Percentiles rank a stretch among this genome's conserved stretches.
phyloP scores from a whole-genome alignment of 2,888 invertebrate species.

The Frankliniella intonsa region DNA sequence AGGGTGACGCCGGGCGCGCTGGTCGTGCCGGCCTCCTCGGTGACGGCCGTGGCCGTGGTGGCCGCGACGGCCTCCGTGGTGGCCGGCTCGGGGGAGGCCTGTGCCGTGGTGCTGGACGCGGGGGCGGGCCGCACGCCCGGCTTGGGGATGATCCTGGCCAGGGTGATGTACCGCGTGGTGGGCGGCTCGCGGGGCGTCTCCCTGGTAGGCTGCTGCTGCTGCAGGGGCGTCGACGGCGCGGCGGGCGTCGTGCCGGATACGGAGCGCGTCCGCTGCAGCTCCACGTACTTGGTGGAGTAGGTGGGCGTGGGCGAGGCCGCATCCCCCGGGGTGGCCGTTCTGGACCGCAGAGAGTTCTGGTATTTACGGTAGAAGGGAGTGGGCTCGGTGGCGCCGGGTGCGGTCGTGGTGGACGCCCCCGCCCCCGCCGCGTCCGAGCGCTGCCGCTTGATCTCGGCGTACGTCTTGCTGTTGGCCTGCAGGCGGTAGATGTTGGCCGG shows the following conservation, averaged over 20 bases:
- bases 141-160: conserved; percentile 42
- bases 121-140: conserved; percentile 41
- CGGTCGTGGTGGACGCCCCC: not conserved
- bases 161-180: conserved; percentile 39
- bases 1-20: not conserved
- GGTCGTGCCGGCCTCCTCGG: conserved; percentile 29
- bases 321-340: not conserved
- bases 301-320: not conserved
- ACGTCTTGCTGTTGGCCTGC: conserved; percentile 24
- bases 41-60: not conserved
- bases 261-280: conserved; percentile 36
- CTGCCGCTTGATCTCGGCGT: conserved; percentile 15
- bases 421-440: not conserved
- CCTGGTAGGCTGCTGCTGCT: conserved; percentile 43
- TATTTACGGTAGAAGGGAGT: conserved; percentile 14
- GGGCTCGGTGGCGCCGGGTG: not conserved
- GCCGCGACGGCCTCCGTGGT: conserved; percentile 36
- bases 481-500: conserved; percentile 5
- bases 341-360: not conserved
- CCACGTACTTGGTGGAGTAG: conserved; percentile 33
- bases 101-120: conserved; percentile 34
- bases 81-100: conserved; percentile 41
- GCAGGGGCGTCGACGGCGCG: conserved; percentile 32
- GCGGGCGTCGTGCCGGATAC: conserved; percentile 5
- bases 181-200: conserved; percentile 46